A percentile compares a stretch with the other conserved stretches of the same genome.
phyloP scores from a whole-genome alignment of 2,888 invertebrate species.

The Malacosoma neustria region DNA sequence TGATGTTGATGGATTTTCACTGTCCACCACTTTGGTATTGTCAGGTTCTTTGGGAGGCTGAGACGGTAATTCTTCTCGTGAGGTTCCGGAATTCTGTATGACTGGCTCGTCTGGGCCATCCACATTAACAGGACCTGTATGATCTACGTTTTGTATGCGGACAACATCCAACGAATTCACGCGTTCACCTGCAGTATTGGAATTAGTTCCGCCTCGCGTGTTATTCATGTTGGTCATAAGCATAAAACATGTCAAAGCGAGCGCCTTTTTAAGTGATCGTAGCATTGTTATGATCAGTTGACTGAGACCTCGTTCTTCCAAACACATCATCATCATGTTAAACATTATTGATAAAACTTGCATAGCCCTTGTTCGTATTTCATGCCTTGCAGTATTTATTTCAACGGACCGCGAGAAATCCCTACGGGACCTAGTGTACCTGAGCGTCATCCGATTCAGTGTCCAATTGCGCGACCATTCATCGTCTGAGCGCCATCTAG shows the following conservation, averaged over 20 bases:
- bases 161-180: constrained; percentile 51
- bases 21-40: neutral
- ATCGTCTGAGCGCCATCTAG: constrained; percentile 50
- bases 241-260: constrained; percentile 63
- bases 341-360: constrained; percentile 68
- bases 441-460: constrained; percentile 32
- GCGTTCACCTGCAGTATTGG: constrained; percentile 30
- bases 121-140: constrained; percentile 52
- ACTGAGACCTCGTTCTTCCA: constrained; percentile 60
- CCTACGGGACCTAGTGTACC: constrained; percentile 41
- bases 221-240: constrained; percentile 54
- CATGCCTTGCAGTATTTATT: constrained; percentile 57
- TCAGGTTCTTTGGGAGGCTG: neutral
- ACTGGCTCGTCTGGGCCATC: constrained; percentile 46
- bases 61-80: too few relatives aligned
- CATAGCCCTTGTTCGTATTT: constrained; percentile 67
- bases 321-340: constrained; percentile 71
- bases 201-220: constrained; percentile 25
- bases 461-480: constrained; percentile 35
- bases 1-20: constrained; percentile 20
- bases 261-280: constrained; percentile 55
- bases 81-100: neutral
- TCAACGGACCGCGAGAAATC: constrained; percentile 49
- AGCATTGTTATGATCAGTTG: constrained; percentile 61
- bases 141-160: constrained; percentile 54